These are phyloP conservation scores for Tenthredo distinguenda DNA, from an alignment of 2,888 invertebrate genomes.

Conservation along the genomic window DNA sequence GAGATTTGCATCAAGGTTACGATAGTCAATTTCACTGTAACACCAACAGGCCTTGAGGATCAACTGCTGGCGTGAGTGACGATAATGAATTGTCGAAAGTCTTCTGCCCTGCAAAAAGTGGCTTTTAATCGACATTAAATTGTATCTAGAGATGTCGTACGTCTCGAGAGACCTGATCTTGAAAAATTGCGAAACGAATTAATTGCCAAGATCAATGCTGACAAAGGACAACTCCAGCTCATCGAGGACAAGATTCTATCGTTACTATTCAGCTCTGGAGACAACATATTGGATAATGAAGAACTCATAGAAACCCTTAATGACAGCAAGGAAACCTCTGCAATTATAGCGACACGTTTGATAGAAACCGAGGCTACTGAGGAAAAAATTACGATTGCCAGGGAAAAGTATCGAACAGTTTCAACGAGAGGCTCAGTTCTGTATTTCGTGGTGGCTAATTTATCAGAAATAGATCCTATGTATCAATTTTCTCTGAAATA, in stretches of 20 bases:
- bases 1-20: constrained; percentile 96
- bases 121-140: not conserved
- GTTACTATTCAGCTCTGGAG: constrained; percentile 90
- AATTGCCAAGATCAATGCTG: constrained; percentile 90
- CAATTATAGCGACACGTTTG: constrained; percentile 93
- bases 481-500: constrained; percentile 97
- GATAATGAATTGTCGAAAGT: constrained; percentile 54
- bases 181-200: constrained; percentile 91
- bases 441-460: constrained; percentile 93
- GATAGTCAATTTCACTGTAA: constrained; percentile 95
- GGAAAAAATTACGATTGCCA: constrained; percentile 89
- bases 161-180: constrained; percentile 92
- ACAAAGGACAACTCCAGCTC: constrained; percentile 90
- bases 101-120: not conserved
- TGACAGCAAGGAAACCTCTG: constrained; percentile 94
- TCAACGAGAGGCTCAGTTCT: constrained; percentile 93
- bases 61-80: constrained; percentile 91
- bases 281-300: constrained; percentile 96
- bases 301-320: constrained; percentile 94
- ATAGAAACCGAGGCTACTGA: constrained; percentile 94
- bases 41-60: constrained; percentile 93
- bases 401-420: constrained; percentile 92
- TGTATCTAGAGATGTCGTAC: constrained; percentile 87
- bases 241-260: constrained; percentile 95
- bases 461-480: constrained; percentile 96